Percentiles rank a stretch among this genome's conserved stretches.
Evolutionary conservation across 2,797 vertebrate genomes (phyloP).

Genomic region (Pteronotus mesoamericanus): DNA sequence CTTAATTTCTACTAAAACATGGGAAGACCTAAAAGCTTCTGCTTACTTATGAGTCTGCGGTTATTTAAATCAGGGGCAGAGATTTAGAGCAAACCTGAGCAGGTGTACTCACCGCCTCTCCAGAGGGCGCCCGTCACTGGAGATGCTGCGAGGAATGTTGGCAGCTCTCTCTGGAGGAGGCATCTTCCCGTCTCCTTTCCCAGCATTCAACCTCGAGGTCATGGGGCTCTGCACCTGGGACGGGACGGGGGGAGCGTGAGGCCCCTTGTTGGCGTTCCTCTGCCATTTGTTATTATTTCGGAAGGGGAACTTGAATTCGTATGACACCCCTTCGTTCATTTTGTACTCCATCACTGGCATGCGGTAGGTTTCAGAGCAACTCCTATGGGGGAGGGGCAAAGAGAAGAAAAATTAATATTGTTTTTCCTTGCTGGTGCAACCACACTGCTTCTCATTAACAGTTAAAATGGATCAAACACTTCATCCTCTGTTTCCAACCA

Average conservation of each 20-base stretch:
- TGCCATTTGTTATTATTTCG: slow-evolving; percentile 96
- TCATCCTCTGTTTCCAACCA: background rate
- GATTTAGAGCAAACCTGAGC: background rate
- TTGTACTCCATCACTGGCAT: slow-evolving; percentile 98
- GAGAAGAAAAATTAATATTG: background rate
- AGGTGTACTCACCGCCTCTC: slow-evolving; percentile 89
- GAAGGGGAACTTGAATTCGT: slow-evolving; percentile 97
- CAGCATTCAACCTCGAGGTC: slow-evolving; percentile 86
- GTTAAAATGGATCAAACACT: background rate
- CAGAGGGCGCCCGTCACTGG: slow-evolving; percentile 93
- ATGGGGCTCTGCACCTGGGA: slow-evolving; percentile 86
- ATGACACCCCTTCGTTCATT: slow-evolving; percentile 94
- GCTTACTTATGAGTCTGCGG: background rate
- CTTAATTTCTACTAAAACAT: background rate
- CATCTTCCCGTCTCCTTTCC: slow-evolving; percentile 89
- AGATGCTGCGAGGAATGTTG: slow-evolving; percentile 94
- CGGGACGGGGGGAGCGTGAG: slow-evolving; percentile 84
- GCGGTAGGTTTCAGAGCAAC: slow-evolving; percentile 96
- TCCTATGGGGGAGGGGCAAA: slow-evolving; percentile 80
- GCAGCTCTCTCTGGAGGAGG: slow-evolving; percentile 84
- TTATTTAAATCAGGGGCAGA: background rate
- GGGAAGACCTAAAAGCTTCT: background rate
- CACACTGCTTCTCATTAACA: background rate
- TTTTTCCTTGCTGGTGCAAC: background rate
- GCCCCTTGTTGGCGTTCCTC: slow-evolving; percentile 87